Evolutionary conservation across 2,113 vertebrate species (phyloP).

Genomic region (Clarias gariepinus): DNA sequence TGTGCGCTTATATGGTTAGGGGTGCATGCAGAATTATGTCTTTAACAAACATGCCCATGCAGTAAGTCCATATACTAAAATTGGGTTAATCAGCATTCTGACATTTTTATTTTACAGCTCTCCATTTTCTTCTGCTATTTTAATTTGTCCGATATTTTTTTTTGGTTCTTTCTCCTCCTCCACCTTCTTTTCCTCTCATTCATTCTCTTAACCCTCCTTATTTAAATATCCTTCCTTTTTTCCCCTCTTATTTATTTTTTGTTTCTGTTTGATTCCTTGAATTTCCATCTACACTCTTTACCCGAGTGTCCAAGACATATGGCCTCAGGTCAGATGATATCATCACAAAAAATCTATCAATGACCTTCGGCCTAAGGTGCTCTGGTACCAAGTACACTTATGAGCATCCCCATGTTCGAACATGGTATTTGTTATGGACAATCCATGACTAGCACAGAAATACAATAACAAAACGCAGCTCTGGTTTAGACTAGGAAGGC

Average conservation of each 20-base stretch:
- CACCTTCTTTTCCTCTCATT: neutral
- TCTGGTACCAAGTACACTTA: too few relatives aligned
- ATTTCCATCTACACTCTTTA: too few relatives aligned
- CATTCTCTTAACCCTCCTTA: neutral
- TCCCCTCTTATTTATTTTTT: neutral
- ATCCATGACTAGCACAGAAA: too few relatives aligned
- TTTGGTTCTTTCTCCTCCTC: neutral
- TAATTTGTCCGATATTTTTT: neutral
- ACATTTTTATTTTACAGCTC: neutral
- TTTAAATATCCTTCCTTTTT: neutral
- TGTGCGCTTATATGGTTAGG: neutral
- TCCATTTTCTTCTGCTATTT: neutral
- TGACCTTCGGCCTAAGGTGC: too few relatives aligned
- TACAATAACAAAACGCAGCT: too few relatives aligned
- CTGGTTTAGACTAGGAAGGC: too few relatives aligned
- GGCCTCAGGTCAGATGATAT: too few relatives aligned
- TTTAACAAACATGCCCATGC: conserved; percentile 62
- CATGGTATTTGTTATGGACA: too few relatives aligned
- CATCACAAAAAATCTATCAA: too few relatives aligned
- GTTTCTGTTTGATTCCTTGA: too few relatives aligned
- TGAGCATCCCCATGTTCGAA: too few relatives aligned
- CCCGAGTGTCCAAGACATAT: too few relatives aligned
- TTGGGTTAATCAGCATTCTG: neutral
- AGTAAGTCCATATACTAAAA: conserved; percentile 44
- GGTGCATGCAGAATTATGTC: conserved; percentile 60